Base-by-base conservation (phyloP, 2,888 invertebrate species). In the Autographa gamma region DNA sequence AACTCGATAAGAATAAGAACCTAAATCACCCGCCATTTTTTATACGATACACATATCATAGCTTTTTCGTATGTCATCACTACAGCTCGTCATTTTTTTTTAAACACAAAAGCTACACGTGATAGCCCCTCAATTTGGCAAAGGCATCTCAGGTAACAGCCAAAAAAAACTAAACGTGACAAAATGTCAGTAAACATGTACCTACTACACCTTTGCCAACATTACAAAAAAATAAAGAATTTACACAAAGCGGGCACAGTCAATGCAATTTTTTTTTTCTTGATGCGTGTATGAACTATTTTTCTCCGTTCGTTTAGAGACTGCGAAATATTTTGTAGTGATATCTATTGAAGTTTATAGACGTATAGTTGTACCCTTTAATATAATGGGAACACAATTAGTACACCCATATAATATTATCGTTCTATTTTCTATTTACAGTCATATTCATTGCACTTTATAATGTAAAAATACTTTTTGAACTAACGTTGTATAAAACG, bases 111-210 rank as follows among this genome's bases (percentile, higher is more conserved):
- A 77, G 85, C 83, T 80, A 89, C 82, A 85, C 86, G 86, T 85
- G 91, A 91, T 90, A 87, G 89, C 89, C 92, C 93, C 89, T 92
- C 91, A 89, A 92, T 92, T 92, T 93, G 85, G 89, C 91, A 90
- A 91, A 88, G 85, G 87, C 80, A 89, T 80, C 92, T 90, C 95
- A 94, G 95, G 94, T 94, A 94, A 92, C 89, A 83, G 74, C 71
- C 76, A 71, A 66, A 83, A 85, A 93, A 93, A 93, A 91, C 89
- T 84, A 91, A 90, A 95, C 95, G 95, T 95, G 95, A 95, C 95
- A 95, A 94, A 95, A 95, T 95, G 95, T 93, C 93, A 89, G 94
- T 93, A 95, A 95, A 95, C 95, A 95, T 92, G 93, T 95, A 95
- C 95, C 95, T 94, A 91, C 88, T 85, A 83, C 83, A 87, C 90